Base-by-base conservation (phyloP, 37 sponge, comb jelly and placozoan genomes). In the Ianthella basta region DNA sequence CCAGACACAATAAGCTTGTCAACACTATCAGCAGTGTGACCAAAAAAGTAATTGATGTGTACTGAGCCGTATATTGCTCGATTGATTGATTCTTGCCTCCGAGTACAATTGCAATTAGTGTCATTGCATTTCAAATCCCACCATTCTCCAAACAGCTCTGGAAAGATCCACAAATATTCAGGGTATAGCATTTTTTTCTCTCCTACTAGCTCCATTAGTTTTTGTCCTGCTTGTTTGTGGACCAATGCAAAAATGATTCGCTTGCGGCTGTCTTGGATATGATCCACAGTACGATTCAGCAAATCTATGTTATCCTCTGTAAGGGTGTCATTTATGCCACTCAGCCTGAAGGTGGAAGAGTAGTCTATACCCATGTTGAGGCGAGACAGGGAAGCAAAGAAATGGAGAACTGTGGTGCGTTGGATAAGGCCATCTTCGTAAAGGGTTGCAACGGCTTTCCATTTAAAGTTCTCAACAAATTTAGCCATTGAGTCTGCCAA, bases 401-500 rank as follows among this genome's bases (percentile, higher is more conserved):
- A 75, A 53, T 39, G 38, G 4, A 41, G 37, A 75, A 44, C 78
- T 75, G 78, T 75, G 25, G 53, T 75, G 2, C 78, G 78, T 24
- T 40, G 78, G 21, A 75, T 75, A 5, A 33, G 20, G 3, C 29
- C 36, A 44, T 30, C 37, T 18, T 41, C 25, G 3, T 50, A 75
- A 5, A 75, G 5, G 0, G 78, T 24, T 12, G 78, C 37, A 16
- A 75, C 23, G 18, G 50, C 0, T 16, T 16, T 75, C 78, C 78
- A 75, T 8, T 75, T 75, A 53, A 40, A 16, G 20, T 36, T 0
- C 0, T 10, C 2, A 3, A 75, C 54, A 20, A 75, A 75, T 14
- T 18, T 23, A 41, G 78, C 44, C 78, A 75, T 19, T 2, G 78
- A 50, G 13, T 41, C 4, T 18, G 54, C 21, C 16, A 75, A 5